phyloP scores from a whole-genome alignment of 2,113 vertebrate species.

The Vidua chalybeata region DNA sequence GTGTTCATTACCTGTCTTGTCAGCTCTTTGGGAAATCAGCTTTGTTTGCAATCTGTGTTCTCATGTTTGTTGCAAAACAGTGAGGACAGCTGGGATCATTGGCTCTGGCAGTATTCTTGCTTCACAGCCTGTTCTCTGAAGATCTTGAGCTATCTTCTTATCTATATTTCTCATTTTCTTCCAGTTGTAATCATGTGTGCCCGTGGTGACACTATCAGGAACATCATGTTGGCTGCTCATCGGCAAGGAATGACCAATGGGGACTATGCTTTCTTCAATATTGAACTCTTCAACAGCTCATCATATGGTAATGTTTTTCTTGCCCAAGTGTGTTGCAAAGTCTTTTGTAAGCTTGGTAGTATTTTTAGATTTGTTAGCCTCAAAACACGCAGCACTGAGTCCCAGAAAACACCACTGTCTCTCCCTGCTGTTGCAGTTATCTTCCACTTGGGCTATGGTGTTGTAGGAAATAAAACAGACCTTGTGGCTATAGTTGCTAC shows the following conservation, averaged over 20 bases:
- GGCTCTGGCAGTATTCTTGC: not conserved
- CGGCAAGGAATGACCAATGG: conserved; percentile 86
- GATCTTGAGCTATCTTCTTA: conserved; percentile 35
- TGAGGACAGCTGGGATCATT: conserved; percentile 20
- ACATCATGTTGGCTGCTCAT: conserved; percentile 93
- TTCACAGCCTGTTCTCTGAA: conserved; percentile 32
- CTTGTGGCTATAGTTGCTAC: not conserved
- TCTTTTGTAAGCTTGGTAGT: not conserved
- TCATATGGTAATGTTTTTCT: conserved; percentile 84
- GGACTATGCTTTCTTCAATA: conserved; percentile 92
- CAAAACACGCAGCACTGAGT: not conserved
- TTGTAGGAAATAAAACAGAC: not conserved
- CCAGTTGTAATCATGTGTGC: conserved; percentile 97
- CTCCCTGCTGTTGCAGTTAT: not conserved
- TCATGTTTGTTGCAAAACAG: not conserved
- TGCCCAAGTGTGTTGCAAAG: not conserved
- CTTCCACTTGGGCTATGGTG: not conserved
- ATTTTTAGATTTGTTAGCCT: conserved; percentile 34
- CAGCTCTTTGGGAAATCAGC: not conserved
- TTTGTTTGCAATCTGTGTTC: not conserved
- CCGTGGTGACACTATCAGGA: conserved; percentile 83
- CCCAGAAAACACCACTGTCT: not conserved
- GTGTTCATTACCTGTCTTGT: not conserved
- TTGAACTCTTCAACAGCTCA: conserved; percentile 97
- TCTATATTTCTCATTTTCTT: conserved; percentile 54